Evolutionary conservation across 37 sponge, comb jelly and placozoan genomes (phyloP), one percentile per base, ranked within the genome.

Genomic region (Tethya wilhelma): DNA sequence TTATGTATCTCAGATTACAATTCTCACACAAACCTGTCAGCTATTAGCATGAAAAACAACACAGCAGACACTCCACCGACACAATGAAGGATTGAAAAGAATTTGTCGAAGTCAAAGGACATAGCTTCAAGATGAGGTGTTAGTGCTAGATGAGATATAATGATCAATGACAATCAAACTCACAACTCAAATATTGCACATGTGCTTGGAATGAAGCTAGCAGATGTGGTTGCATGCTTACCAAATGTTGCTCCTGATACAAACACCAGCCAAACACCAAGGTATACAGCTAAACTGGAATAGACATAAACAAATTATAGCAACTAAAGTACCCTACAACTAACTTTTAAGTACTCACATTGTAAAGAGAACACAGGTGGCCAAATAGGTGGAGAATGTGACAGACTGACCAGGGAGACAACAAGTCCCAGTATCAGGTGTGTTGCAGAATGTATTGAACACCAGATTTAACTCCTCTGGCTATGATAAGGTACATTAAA

Each of bases 231-330:
- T 38, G 9, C 40, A 38, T 2, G 32, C 57, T 36, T 79, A 79
- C 79, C 79, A 55, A 79, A 79, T 45, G 79, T 79, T n/a, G 79
- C 79, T 79, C 79, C 79, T 36, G 69, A 56, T 32, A 67, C 36
- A 29, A 79, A 53, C 2, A 79, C 34, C 40, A 79, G 66, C 44
- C 43, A 64, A 31, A 79, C 44, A 1, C 79, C 79, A 23, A 79
- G 31, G 20, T 65, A 79, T 3, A 44, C 2, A 5, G 79, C 79
- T 6, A 79, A 26, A 5, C 79, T 79, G 69, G 1, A 67, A 8
- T 22, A 44, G 32, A 34, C 5, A 66, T 5, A 33, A 34, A 8
- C 19, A 5, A 70, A 14, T 2, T 44, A 44, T 36, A 70, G 9
- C 28, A 19, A 70, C 5, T 67, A 67, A 8, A 67, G 14, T 26